These are phyloP conservation scores for Drosophila saltans DNA, from an alignment of 1,140 invertebrate species.

Conservation along the genomic window DNA sequence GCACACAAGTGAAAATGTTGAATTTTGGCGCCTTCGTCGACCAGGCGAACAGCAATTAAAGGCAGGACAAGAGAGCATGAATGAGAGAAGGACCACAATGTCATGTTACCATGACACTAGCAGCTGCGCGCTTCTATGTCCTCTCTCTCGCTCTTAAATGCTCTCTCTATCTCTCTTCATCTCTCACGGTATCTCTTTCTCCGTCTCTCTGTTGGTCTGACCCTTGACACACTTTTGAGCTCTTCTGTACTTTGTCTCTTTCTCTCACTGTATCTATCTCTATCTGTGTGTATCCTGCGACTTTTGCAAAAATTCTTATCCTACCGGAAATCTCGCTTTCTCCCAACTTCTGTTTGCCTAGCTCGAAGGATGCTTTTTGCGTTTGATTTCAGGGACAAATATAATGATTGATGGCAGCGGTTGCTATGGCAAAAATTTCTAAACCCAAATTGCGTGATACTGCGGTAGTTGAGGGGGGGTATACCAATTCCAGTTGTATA, in stretches of 20 bases:
- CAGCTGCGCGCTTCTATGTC: slow-evolving; percentile 36
- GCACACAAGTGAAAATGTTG: slow-evolving; percentile 78
- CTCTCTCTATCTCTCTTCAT: slow-evolving; percentile 10
- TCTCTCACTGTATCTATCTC: slow-evolving; percentile 20
- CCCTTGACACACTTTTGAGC: slow-evolving; percentile 47
- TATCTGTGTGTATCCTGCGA: slow-evolving; percentile 27
- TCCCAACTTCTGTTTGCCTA: slow-evolving; percentile 59
- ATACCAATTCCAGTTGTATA: slow-evolving; percentile 38
- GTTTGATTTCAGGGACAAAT: slow-evolving; percentile 83
- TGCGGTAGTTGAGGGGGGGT: slow-evolving; percentile 4
- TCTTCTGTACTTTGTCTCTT: slow-evolving; percentile 19
- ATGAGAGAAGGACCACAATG: background rate
- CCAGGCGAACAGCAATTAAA: slow-evolving; percentile 63
- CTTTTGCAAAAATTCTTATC: slow-evolving; percentile 28
- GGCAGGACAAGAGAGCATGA: background rate
- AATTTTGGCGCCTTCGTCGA: slow-evolving; percentile 80
- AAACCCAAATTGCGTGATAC: slow-evolving; percentile 34
- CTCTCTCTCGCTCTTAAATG: slow-evolving; percentile 24
- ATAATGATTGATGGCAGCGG: slow-evolving; percentile 74
- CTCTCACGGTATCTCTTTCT: background rate
- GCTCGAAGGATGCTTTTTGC: slow-evolving; percentile 77
- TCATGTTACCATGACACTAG: slow-evolving; percentile 30
- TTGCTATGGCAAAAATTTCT: slow-evolving; percentile 69
- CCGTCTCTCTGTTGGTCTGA: slow-evolving; percentile 18
- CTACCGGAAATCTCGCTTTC: slow-evolving; percentile 48